Evolutionary conservation across 2,888 invertebrate species (phyloP).

Genomic region (Eumacrocentrus americanus): DNA sequence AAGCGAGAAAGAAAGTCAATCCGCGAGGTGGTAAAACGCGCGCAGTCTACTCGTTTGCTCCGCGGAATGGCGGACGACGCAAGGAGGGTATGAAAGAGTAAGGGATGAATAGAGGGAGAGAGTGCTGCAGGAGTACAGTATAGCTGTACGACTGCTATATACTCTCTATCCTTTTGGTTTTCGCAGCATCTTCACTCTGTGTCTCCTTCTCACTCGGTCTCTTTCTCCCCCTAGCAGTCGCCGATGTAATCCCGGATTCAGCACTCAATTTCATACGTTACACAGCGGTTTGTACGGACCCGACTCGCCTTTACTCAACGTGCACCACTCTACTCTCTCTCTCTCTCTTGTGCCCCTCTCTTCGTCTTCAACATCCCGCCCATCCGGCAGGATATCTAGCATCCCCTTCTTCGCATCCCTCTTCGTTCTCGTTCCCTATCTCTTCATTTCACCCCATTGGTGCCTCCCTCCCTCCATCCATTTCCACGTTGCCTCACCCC

Average conservation of each 20-base stretch:
- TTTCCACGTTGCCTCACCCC: conserved; percentile 16
- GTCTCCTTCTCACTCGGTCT: conserved; percentile 2
- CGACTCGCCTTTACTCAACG: conserved; percentile 36
- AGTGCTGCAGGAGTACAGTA: no score
- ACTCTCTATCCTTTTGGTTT: not conserved
- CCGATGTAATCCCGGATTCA: conserved; percentile 60
- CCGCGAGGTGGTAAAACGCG: conserved; percentile 32
- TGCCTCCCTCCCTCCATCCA: conserved; percentile 28
- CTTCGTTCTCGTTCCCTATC: conserved; percentile 31
- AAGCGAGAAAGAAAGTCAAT: conserved; percentile 25
- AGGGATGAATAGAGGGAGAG: not conserved
- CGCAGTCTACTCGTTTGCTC: conserved; percentile 23
- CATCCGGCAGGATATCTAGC: conserved; percentile 3
- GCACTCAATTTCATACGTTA: conserved; percentile 61
- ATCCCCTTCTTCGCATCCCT: conserved; percentile 22
- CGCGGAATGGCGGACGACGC: conserved; percentile 28
- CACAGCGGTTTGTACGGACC: conserved; percentile 53
- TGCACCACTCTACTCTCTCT: conserved; percentile 24
- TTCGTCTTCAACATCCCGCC: conserved; percentile 9
- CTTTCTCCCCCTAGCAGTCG: conserved; percentile 28
- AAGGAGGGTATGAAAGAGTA: not conserved
- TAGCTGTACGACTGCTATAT: no score
- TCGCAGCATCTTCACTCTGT: not conserved
- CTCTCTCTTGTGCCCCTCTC: conserved; percentile 18
- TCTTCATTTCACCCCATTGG: conserved; percentile 35